These are phyloP conservation scores for Diabrotica undecimpunctata DNA, from an alignment of 1,140 invertebrate genomes.

Conservation along the genomic window DNA sequence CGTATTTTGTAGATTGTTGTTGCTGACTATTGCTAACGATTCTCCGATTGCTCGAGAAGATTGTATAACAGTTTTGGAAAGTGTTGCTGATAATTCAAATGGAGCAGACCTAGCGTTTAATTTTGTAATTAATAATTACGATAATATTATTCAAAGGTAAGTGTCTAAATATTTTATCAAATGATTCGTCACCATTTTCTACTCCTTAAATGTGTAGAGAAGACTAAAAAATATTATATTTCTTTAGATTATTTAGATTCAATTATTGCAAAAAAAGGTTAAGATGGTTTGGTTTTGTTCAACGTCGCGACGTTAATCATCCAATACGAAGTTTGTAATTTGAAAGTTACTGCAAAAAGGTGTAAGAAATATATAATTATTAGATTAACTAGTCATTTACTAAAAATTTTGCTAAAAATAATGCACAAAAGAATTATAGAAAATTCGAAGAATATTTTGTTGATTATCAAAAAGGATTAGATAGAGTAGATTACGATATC, in stretches of 20 bases:
- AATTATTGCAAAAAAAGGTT: slow-evolving; percentile 24
- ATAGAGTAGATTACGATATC: too few species aligned
- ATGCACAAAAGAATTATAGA: too few species aligned
- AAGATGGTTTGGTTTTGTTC: too few species aligned
- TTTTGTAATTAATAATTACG: slow-evolving; percentile 43
- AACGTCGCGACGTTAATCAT: too few species aligned
- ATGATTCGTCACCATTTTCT: not conserved
- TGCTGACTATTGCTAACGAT: slow-evolving; percentile 37
- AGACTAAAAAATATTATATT: slow-evolving; percentile 23
- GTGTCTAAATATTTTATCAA: not conserved
- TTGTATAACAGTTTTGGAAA: slow-evolving; percentile 45
- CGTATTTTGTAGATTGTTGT: slow-evolving; percentile 33
- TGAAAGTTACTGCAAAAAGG: too few species aligned
- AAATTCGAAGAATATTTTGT: too few species aligned
- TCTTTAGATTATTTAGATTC: slow-evolving; percentile 20
- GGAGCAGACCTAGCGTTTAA: slow-evolving; percentile 51
- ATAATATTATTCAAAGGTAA: slow-evolving; percentile 21
- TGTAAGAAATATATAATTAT: too few species aligned
- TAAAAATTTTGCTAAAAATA: too few species aligned
- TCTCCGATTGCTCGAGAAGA: slow-evolving; percentile 49
- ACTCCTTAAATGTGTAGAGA: slow-evolving; percentile 8
- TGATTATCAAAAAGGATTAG: too few species aligned
- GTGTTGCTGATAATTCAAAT: slow-evolving; percentile 44
- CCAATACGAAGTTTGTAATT: too few species aligned
- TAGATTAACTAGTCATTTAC: too few species aligned